Base-by-base conservation (phyloP, 2,888 invertebrate species). In the Isoperla grammatica region DNA sequence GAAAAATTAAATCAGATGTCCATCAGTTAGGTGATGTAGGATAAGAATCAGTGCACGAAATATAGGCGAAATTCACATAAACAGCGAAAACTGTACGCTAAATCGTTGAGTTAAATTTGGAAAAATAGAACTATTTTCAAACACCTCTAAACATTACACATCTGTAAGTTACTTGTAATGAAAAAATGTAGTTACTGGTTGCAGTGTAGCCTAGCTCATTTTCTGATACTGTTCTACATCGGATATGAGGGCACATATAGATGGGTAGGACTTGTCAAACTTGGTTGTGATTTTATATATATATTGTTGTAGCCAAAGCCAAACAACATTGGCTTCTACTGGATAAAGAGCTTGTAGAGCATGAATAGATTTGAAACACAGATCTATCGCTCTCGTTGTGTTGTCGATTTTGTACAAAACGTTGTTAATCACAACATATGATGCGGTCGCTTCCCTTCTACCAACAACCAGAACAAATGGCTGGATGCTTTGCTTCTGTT, bases 331-430 rank as follows among this genome's bases (percentile, higher is more conserved):
- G 5, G 57, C 60, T 40, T 64, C 57, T 9, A 20, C 39, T 4
- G 62, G 60, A 55, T 64, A 64, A 6, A 59, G 35, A 1, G 56
- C 39, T 49, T 62, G 29, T 19, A 64, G 20, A 4, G 54, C 48
- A 13, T 56, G 59, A 22, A 62, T 59, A 9, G 54, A 29, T 42
- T 64, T 64, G 37, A 64, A 62, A 13, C 64, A 64, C 23, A 56
- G 57, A 72, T 73, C 70, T 71, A 72, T 72, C 69, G 69, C 65
- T 68, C 70, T 72, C 73, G 75, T 74, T 4, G 45, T 9, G 11
- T 15, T 19, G 4, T 45, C 45, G 11, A 45, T 11, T 20, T 45
- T 13, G 3, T 15, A 17, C 13, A 17, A 5, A 9, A 17, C 5
- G 15, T 13, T 45, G 19, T 45, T 45, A 15, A 45, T 11, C 3